Percentiles rank a stretch among this genome's conserved stretches.
Evolutionary conservation across 2,888 invertebrate species (phyloP).

Genomic region (Cosmia trapezina): DNA sequence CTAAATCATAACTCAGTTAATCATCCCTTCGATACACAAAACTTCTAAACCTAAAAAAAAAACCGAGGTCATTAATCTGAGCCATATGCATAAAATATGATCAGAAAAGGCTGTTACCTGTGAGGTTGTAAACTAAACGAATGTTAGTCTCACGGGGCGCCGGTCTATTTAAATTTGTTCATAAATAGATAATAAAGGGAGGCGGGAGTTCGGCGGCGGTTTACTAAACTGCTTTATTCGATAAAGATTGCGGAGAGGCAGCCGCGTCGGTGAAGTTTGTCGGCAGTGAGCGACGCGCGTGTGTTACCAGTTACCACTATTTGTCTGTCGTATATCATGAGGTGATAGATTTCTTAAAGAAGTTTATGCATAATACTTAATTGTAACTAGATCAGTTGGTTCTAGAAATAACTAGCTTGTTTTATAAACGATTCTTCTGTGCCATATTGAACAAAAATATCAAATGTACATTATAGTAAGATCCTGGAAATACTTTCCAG

Average conservation of each 20-base stretch:
- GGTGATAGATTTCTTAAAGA: neutral
- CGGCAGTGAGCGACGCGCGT: slow-evolving; percentile 46
- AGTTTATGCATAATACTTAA: neutral
- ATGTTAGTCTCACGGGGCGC: slow-evolving; percentile 64
- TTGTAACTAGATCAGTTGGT: too few relatives aligned
- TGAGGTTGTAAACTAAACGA: slow-evolving; percentile 70
- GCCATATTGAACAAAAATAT: neutral
- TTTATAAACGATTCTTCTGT: neutral
- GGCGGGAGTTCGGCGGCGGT: slow-evolving; percentile 77
- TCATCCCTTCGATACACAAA: neutral
- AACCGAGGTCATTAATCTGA: slow-evolving; percentile 37
- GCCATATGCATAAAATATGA: slow-evolving; percentile 63
- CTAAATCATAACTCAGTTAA: neutral
- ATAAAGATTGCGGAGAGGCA: slow-evolving; percentile 82
- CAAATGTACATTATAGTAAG: too few relatives aligned
- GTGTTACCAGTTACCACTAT: slow-evolving; percentile 47
- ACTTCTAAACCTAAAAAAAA: neutral
- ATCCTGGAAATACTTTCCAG: neutral
- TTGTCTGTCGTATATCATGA: slow-evolving; percentile 51
- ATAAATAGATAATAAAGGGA: slow-evolving; percentile 85
- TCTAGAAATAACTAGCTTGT: neutral
- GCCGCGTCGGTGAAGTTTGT: slow-evolving; percentile 68
- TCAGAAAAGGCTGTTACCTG: slow-evolving; percentile 61
- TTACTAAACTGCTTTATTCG: slow-evolving; percentile 84
- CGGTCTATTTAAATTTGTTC: slow-evolving; percentile 82